These are phyloP conservation scores for Drosophila subpulchrella DNA, from an alignment of 1,140 invertebrate genomes.

Conservation along the genomic window DNA sequence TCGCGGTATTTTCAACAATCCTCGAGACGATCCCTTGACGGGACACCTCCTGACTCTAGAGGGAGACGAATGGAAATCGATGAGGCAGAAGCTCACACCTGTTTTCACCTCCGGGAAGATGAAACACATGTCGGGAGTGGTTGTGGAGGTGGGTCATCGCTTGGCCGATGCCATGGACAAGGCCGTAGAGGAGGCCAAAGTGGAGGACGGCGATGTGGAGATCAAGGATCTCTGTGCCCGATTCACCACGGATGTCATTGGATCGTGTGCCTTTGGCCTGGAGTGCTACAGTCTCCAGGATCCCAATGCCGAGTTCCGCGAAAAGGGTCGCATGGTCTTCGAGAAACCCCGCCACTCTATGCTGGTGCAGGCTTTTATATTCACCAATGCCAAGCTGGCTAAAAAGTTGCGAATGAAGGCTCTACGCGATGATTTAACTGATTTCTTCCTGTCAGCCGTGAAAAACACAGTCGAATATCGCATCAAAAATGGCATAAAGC, in stretches of 20 bases:
- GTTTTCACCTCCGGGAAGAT: conserved; percentile 87
- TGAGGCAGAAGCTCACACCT: conserved; percentile 86
- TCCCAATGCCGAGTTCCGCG: conserved; percentile 85
- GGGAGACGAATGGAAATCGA: conserved; percentile 85
- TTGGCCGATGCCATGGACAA: conserved; percentile 44
- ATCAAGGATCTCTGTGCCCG: conserved; percentile 86
- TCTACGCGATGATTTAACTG: conserved; percentile 59
- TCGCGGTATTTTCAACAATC: conserved; percentile 85
- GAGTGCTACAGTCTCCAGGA: conserved; percentile 85
- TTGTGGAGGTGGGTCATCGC: conserved; percentile 74
- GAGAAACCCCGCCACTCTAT: conserved; percentile 47
- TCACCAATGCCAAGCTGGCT: conserved; percentile 48
- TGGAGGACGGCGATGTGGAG: conserved; percentile 84
- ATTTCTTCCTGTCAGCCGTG: conserved; percentile 84
- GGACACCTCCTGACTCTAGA: conserved; percentile 85
- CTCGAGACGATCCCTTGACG: conserved; percentile 85
- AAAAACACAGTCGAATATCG: conserved; percentile 81
- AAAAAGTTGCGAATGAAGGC: conserved; percentile 56
- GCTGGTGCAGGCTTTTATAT: conserved; percentile 40
- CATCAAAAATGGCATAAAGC: conserved; percentile 70
- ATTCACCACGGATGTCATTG: conserved; percentile 87
- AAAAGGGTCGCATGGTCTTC: conserved; percentile 66
- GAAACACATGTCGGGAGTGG: conserved; percentile 85
- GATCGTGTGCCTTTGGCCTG: conserved; percentile 85
- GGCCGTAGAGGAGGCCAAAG: conserved; percentile 17